Evolutionary conservation across 1,140 invertebrate genomes (phyloP).

Genomic region (Neodiprion lecontei): DNA sequence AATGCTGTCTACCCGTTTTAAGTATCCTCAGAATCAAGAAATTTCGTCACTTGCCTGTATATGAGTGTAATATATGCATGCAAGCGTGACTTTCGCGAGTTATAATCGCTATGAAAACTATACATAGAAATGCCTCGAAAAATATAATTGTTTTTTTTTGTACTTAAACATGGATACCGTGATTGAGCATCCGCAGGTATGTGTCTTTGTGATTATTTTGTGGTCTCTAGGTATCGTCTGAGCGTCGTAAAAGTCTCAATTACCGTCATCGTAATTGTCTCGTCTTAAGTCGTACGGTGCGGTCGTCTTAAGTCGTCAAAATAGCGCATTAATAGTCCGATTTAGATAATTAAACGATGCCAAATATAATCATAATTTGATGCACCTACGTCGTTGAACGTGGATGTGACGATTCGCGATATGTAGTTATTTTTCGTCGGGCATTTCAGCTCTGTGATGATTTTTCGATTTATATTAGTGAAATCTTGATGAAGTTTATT

Average conservation of each 20-base stretch:
- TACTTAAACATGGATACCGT: too few species aligned
- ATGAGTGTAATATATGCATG: too few species aligned
- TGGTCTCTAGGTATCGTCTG: too few species aligned
- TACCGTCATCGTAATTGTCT: not conserved
- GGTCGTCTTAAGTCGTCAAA: not conserved
- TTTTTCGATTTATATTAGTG: constrained; percentile 7
- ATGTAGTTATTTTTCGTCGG: not conserved
- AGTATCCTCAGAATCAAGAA: not conserved
- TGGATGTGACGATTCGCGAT: not conserved
- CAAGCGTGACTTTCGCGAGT: too few species aligned
- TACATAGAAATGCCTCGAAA: too few species aligned
- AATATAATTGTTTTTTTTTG: too few species aligned
- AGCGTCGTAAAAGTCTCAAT: too few species aligned
- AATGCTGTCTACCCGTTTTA: not conserved
- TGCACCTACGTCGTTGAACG: not conserved
- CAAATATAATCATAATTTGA: not conserved
- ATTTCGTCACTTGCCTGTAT: too few species aligned
- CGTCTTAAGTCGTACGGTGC: not conserved
- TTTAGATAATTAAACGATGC: not conserved
- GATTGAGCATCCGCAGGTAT: too few species aligned
- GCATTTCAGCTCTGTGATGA: constrained; percentile 11
- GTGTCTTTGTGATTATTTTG: too few species aligned
- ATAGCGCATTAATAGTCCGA: not conserved
- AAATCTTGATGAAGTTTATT: constrained; percentile 16
- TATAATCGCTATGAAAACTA: too few species aligned